phyloP scores from a whole-genome alignment of 2,888 invertebrate species.

The Metellina segmentata region DNA sequence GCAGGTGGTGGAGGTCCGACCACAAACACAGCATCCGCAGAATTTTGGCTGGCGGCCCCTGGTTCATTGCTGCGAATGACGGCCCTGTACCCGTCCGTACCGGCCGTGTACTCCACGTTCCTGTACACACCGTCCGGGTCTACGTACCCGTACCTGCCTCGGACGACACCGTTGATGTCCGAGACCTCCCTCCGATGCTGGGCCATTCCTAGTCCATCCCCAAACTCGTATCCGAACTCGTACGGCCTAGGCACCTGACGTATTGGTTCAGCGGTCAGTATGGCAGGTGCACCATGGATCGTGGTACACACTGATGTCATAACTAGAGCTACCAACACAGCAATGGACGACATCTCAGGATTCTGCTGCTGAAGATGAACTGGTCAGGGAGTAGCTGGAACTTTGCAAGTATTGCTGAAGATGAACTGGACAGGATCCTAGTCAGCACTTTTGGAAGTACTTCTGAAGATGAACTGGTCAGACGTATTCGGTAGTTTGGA shows the following conservation, averaged over 20 bases:
- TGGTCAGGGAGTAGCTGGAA: not conserved
- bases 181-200: constrained; percentile 6
- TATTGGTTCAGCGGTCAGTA: not conserved
- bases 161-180: constrained; percentile 1
- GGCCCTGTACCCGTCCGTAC: constrained; percentile 15
- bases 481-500: too few species aligned
- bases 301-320: not conserved
- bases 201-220: not conserved
- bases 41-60: not conserved
- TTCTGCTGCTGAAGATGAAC: not conserved
- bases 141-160: constrained; percentile 10
- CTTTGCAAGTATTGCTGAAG: not conserved
- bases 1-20: constrained; percentile 18
- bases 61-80: not conserved
- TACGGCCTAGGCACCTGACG: not conserved
- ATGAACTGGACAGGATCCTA: too few species aligned
- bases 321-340: not conserved
- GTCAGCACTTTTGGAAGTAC: not conserved
- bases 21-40: constrained; percentile 9
- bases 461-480: not conserved
- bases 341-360: not conserved
- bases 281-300: not conserved
- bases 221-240: constrained; percentile 4
- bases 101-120: constrained; percentile 20
- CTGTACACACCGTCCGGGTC: constrained; percentile 34